Conservation (phyloP, 35 echinoderm and acorn worm genomes). For the Strongylocentrotus purpuratus region DNA sequence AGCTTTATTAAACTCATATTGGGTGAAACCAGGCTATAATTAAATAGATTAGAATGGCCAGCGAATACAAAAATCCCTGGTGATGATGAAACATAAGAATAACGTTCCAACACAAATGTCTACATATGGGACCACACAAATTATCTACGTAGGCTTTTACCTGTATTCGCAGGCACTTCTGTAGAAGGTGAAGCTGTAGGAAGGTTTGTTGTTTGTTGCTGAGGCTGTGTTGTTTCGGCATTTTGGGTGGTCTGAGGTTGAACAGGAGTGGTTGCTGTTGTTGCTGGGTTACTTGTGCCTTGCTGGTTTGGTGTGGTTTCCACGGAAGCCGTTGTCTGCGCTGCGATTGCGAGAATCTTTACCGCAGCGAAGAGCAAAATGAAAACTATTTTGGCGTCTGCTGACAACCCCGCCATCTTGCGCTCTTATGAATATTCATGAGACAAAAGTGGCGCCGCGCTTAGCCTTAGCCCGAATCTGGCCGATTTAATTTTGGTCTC, state of each 20-base stretch:
- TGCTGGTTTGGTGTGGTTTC: background rate
- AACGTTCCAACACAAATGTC: background rate
- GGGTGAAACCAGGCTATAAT: no score
- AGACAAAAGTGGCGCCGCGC: no score
- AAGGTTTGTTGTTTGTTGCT: background rate
- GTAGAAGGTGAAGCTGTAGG: background rate
- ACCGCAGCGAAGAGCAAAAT: background rate
- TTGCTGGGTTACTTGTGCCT: background rate
- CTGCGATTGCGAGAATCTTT: background rate
- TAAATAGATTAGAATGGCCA: no score
- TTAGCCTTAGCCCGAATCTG: no score
- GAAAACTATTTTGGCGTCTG: conserved; percentile 37
- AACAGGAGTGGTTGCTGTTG: background rate
- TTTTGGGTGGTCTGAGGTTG: conserved; percentile 6
- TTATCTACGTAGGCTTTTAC: background rate
- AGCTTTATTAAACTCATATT: no score
- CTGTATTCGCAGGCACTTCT: conserved; percentile 8
- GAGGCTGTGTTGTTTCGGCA: background rate
- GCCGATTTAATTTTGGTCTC: no score
- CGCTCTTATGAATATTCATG: conserved; percentile 16
- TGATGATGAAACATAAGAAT: no score
- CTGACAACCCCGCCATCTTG: conserved; percentile 28
- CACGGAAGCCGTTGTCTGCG: background rate
- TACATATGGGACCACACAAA: background rate
- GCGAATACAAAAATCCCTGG: no score